Base-by-base conservation (phyloP, 2,888 invertebrate species). In the Acrocera orbiculus region DNA sequence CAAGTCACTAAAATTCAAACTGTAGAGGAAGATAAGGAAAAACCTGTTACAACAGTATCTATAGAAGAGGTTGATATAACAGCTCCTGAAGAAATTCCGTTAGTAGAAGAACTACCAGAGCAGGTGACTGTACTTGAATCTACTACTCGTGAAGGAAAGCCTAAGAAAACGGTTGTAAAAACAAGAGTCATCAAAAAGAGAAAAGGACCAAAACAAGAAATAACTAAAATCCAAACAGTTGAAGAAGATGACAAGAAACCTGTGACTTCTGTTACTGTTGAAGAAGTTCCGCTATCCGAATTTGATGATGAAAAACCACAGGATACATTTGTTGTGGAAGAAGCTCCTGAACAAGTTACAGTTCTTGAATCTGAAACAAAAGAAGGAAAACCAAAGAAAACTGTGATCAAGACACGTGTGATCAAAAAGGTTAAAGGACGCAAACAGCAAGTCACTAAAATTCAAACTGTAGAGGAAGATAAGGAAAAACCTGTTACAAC, bases 81-180 rank as follows among this genome's bases (percentile, higher is more conserved):
- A 31, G 45, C 62, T 5, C 30, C 44, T 27, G 41, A 39, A 10
- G 19, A 64, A 13, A 29, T 8, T 3, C 8, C 5, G 2, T 29
- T 27, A 8, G 11, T 37, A 4, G 33, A 42, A 17, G 40, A 44
- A 33, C 19, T 37, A 23, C 36, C 44, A 0, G 42, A 59, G 49
- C 38, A 49, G 46, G 25, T 48, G 1, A 53, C 55, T 31, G 45
- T 63, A 4, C 56, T 57, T 3, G 63, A 64, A 49, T 56, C 62
- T 2, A 51, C 53, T 8, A 61, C 62, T 1, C 42, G 44, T 13
- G 50, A 51, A 32, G 55, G 52, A n/a, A 47, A 44, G 32, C 42
- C 43, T 1, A 46, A 40, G 16, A 44, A 53, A 45, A 49, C 51
- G 41, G 55, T 42, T 26, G 47, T 42, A n/a, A 35, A 51, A 32